Conservation (phyloP, 2,113 vertebrate species). For the Cacatua alba region DNA sequence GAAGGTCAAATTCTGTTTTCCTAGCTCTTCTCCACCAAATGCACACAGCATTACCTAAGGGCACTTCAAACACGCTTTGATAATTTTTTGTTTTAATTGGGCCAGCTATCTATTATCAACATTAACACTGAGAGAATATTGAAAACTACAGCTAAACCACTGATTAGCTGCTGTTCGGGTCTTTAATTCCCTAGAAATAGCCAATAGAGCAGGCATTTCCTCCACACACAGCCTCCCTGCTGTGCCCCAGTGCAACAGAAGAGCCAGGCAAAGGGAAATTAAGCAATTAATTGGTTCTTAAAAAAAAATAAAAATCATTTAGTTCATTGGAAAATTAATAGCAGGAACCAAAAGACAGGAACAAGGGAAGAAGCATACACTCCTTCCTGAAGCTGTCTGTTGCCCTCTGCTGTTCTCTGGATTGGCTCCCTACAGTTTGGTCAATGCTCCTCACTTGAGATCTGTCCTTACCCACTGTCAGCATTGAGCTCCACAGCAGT, state of each 20-base stretch:
- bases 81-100: constrained; percentile 70
- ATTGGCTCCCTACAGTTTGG: background rate
- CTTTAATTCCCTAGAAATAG: constrained; percentile 59
- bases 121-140: constrained; percentile 59
- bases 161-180: constrained; percentile 49
- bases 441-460: background rate
- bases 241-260: constrained; percentile 38
- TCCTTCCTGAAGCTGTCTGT: background rate
- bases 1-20: constrained; percentile 68
- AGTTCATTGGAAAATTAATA: background rate
- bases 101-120: constrained; percentile 67
- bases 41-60: constrained; percentile 59
- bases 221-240: constrained; percentile 32
- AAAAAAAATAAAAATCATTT: constrained; percentile 11
- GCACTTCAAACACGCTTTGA: constrained; percentile 63
- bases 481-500: background rate
- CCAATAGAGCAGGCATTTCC: constrained; percentile 40
- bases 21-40: background rate
- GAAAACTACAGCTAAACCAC: constrained; percentile 53
- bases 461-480: background rate
- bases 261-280: constrained; percentile 52
- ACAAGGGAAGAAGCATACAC: background rate
- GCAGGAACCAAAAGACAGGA: background rate
- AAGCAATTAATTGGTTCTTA: constrained; percentile 52
- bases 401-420: constrained; percentile 12